Conservation (phyloP, 2,888 invertebrate genomes). For the Axea sp. region DNA sequence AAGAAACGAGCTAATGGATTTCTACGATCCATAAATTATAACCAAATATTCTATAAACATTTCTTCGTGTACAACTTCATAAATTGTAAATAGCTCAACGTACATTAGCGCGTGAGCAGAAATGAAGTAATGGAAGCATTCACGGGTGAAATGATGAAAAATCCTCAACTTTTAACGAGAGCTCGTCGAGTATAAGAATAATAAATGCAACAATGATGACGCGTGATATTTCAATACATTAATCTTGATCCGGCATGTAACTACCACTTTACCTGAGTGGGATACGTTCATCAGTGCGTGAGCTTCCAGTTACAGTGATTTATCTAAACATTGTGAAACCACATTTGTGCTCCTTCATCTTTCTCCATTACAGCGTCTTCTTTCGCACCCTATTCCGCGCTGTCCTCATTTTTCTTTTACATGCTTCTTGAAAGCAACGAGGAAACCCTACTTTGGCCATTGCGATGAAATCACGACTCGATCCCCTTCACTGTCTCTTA, state of each 20-base stretch:
- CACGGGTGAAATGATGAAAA: constrained; percentile 41
- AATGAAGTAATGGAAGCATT: constrained; percentile 31
- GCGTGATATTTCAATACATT: constrained; percentile 62
- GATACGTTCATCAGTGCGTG: constrained; percentile 63
- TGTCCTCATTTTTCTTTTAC: constrained; percentile 63
- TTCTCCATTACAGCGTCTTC: constrained; percentile 63
- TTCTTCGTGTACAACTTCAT: too few species aligned
- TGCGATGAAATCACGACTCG: constrained; percentile 62
- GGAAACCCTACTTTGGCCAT: constrained; percentile 61
- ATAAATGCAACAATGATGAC: constrained; percentile 62
- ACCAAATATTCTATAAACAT: too few species aligned
- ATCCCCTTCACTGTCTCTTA: constrained; percentile 62
- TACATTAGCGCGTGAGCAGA: constrained; percentile 22
- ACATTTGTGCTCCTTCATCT: constrained; percentile 63
- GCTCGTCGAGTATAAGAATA: constrained; percentile 37
- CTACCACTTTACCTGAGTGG: constrained; percentile 59
- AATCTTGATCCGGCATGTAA: constrained; percentile 61
- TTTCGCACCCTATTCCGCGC: constrained; percentile 50
- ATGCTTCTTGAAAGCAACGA: constrained; percentile 61
- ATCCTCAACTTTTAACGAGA: constrained; percentile 45
- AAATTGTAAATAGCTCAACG: constrained; percentile 30
- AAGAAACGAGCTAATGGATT: constrained; percentile 10
- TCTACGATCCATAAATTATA: constrained; percentile 13
- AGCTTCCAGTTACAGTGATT: constrained; percentile 62
- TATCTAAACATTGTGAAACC: constrained; percentile 63